Evolutionary conservation across 2,888 invertebrate genomes (phyloP).

Genomic region (Resseliella maxima): DNA sequence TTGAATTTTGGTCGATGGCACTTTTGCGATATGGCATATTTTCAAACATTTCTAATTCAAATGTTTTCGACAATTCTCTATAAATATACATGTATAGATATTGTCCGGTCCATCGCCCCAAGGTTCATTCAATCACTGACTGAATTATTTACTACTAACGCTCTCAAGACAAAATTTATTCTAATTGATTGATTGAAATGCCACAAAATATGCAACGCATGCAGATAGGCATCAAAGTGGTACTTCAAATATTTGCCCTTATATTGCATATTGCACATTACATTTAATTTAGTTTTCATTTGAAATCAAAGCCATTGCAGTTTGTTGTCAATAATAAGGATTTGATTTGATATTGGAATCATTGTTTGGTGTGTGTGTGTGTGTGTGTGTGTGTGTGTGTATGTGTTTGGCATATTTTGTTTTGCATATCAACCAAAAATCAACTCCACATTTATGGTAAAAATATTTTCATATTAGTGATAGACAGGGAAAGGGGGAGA

Average conservation of each 20-base stretch:
- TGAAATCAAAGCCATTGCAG: not conserved
- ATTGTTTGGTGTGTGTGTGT: too few species aligned
- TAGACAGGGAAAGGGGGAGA: too few species aligned
- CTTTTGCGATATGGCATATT: too few species aligned
- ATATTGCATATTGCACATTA: conserved; percentile 1
- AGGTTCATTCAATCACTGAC: not conserved
- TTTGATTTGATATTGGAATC: not conserved
- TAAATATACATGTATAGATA: too few species aligned
- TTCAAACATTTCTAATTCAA: too few species aligned
- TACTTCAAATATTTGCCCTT: not conserved
- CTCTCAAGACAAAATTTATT: not conserved
- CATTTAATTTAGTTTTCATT: not conserved
- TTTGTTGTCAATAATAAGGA: not conserved
- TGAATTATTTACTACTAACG: not conserved
- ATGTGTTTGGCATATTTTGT: too few species aligned
- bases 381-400: too few species aligned
- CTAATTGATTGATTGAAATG: conserved; percentile 38
- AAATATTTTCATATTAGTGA: too few species aligned
- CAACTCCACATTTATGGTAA: not conserved
- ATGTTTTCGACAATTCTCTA: too few species aligned
- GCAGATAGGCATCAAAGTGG: not conserved
- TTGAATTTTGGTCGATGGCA: too few species aligned
- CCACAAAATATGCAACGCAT: not conserved
- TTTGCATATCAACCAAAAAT: too few species aligned
- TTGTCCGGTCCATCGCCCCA: not conserved